phyloP scores from a whole-genome alignment of 2,888 invertebrate species.

The Thelaira solivaga region DNA sequence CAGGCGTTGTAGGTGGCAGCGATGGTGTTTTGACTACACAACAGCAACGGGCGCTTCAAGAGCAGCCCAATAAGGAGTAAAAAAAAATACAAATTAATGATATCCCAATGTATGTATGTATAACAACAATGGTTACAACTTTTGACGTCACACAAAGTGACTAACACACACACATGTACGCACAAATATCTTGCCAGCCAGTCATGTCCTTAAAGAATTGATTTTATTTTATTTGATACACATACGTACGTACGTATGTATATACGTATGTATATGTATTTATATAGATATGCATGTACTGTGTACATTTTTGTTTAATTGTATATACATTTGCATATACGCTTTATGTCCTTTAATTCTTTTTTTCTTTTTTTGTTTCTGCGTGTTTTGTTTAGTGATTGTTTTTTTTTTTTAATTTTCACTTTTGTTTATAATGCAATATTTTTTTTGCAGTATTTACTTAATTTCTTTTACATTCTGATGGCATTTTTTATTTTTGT shows the following conservation, averaged over 20 bases:
- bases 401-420: constrained; percentile 8
- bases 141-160: constrained; percentile 63
- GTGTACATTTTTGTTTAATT: background rate
- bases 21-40: constrained; percentile 20
- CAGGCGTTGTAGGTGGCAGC: constrained; percentile 32
- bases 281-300: background rate
- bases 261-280: background rate
- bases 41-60: constrained; percentile 26
- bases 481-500: constrained; percentile 4
- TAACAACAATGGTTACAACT: constrained; percentile 43
- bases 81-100: constrained; percentile 14
- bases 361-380: background rate
- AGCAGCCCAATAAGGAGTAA: constrained; percentile 11
- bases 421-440: constrained; percentile 27
- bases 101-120: constrained; percentile 40
- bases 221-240: constrained; percentile 45
- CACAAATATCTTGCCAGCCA: constrained; percentile 38
- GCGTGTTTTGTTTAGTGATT: constrained; percentile 1
- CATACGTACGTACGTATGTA: background rate
- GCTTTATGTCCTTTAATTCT: background rate
- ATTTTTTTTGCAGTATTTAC: background rate
- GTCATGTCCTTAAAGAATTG: constrained; percentile 55
- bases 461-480: constrained; percentile 15
- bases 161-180: constrained; percentile 9
- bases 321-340: background rate